phyloP scores from a whole-genome alignment of 2,888 invertebrate species.

The Luperina testacea region DNA sequence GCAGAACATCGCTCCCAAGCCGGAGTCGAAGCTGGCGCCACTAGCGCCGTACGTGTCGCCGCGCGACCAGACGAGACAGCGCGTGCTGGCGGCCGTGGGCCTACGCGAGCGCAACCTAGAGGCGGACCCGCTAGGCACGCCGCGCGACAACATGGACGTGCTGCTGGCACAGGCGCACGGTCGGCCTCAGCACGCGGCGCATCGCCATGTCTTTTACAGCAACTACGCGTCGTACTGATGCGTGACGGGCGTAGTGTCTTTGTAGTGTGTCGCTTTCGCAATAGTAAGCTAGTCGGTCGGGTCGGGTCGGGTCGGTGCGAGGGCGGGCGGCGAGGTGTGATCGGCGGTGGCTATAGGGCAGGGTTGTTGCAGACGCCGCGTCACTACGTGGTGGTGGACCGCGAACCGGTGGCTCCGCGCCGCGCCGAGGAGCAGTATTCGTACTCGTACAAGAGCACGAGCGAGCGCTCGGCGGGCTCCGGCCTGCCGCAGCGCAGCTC shows the following conservation, averaged over 20 bases:
- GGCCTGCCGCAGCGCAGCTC: conserved; percentile 91
- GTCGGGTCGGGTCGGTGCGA: conserved; percentile 81
- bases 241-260: conserved; percentile 69
- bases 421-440: conserved; percentile 96
- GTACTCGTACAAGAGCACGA: conserved; percentile 94
- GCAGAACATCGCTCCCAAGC: conserved; percentile 91
- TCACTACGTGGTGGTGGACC: conserved; percentile 96
- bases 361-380: conserved; percentile 95
- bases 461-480: conserved; percentile 87
- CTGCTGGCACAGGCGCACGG: conserved; percentile 91
- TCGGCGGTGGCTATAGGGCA: conserved; percentile 79
- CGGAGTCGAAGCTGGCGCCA: conserved; percentile 90
- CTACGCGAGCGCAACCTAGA: conserved; percentile 90
- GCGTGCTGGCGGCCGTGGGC: conserved; percentile 90
- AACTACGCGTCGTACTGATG: conserved; percentile 87
- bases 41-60: conserved; percentile 92
- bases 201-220: conserved; percentile 89
- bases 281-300: conserved; percentile 76
- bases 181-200: conserved; percentile 85
- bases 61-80: conserved; percentile 91
- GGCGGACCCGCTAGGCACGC: conserved; percentile 90
- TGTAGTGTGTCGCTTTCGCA: conserved; percentile 88
- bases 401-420: conserved; percentile 91
- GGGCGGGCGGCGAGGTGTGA: conserved; percentile 79
- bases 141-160: conserved; percentile 92